Evolutionary conservation across 92 coral and sea anemone genomes (phyloP), one percentile per base, ranked within the genome.

Genomic region (Umimayanthus kanabou): DNA sequence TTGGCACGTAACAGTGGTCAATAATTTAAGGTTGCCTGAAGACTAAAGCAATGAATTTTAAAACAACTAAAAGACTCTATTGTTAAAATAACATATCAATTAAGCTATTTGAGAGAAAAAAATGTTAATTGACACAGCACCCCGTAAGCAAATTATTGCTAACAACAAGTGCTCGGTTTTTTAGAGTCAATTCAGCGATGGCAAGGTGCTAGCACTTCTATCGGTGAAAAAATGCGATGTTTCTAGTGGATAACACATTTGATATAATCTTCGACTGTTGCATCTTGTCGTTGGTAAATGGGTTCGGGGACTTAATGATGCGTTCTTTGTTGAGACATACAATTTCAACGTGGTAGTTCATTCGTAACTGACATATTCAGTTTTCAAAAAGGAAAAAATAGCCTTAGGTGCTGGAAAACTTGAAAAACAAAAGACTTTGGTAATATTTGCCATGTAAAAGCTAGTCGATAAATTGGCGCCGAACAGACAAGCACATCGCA

Each of bases 261-360:
- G 30, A 22, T 53, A 30, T 18, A 45, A 22, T 80, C 14, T 15
- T 10, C 4, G 39, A 30, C 6, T 5, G 30, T 78, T 9, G 23
- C 57, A 28, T 78, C 66, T 26, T 9, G 61, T 18, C 39, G 64
- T 45, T 78, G 14, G 18, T 39, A 15, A 40, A 70, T 18, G 22
- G 3, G 8, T 14, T 29, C 9, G 13, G 39, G 26, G 42, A 20
- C 45, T 42, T 42, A 23, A 83, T 45, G 30, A 23, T 6, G n/a
- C 39, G 65, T 83, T 83, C 73, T 16, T 82, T 37, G 45, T 66
- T 33, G 61, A 72, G 25, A 47, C 33, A 45, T 65, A 83, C 55
- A 26, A 70, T 69, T 33, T 43, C 77, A 26, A 20, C 18, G 78
- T 83, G 78, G 77, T 78, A 26, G 78, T 45, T 25, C 14, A 75